Evolutionary conservation across 2,797 vertebrate species (phyloP).

Genomic region (Acridotheres tristis): DNA sequence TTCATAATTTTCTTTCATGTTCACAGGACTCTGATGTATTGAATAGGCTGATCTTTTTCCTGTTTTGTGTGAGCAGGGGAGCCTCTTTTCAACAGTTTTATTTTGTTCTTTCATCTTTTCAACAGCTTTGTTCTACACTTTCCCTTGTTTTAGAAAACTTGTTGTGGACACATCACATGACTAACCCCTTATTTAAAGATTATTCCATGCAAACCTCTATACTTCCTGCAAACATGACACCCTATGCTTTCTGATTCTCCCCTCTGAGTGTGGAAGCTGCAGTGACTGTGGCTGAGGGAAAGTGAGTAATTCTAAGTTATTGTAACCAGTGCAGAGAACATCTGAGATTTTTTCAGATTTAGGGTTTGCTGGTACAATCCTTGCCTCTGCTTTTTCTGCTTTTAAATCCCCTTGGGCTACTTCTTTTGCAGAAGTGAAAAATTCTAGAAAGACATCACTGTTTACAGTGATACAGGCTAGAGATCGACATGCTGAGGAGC

Average conservation of each 20-base stretch:
- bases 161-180: background rate
- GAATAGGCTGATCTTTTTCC: background rate
- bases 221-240: background rate
- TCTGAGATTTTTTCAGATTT: background rate
- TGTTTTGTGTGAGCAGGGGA: background rate
- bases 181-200: background rate
- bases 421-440: background rate
- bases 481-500: background rate
- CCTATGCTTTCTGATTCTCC: background rate
- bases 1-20: background rate
- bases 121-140: background rate
- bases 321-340: background rate
- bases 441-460: background rate
- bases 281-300: background rate
- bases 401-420: background rate
- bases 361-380: background rate
- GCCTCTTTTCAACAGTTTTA: background rate
- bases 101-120: background rate
- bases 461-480: background rate
- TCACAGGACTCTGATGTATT: background rate
- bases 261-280: background rate
- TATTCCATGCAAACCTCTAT: background rate
- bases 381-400: background rate
- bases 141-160: constrained; percentile 2
- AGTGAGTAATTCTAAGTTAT: background rate